Evolutionary conservation across 23 tunicate genomes (phyloP).

Genomic region (Ascidia mentula): DNA sequence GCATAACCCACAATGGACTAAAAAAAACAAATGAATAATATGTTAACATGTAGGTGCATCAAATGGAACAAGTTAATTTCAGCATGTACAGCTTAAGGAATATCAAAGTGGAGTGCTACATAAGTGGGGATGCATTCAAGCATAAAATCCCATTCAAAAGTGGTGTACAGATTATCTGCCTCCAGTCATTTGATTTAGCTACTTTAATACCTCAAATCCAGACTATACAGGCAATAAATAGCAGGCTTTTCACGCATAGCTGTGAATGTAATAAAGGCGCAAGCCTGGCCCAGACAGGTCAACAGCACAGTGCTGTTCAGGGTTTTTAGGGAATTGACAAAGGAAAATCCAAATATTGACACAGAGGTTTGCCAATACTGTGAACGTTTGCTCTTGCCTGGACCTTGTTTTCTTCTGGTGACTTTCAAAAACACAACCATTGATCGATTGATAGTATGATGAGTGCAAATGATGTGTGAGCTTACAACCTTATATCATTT

Average conservation of each 20-base stretch:
- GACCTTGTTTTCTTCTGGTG: background rate
- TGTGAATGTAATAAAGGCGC: constrained; percentile 10
- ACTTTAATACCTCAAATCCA: background rate
- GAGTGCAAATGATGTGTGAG: too few relatives aligned
- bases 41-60: too few relatives aligned
- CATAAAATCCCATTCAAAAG: too few relatives aligned
- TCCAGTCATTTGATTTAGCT: too few relatives aligned
- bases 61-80: too few relatives aligned
- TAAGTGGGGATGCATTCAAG: too few relatives aligned
- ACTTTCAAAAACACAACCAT: background rate
- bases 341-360: constrained; percentile 20
- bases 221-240: background rate
- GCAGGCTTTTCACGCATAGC: background rate
- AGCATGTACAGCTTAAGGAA: too few relatives aligned
- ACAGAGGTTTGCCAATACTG: background rate
- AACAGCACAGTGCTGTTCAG: background rate
- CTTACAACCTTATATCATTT: too few relatives aligned
- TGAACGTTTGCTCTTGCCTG: background rate
- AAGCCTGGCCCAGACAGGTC: constrained; percentile 3
- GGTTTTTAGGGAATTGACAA: background rate
- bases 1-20: constrained; percentile 82
- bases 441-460: background rate
- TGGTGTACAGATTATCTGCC: too few relatives aligned
- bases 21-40: background rate
- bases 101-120: too few relatives aligned